These are phyloP conservation scores for Epinephelus coioides DNA, from an alignment of 2,797 vertebrate species.

Conservation along the genomic window DNA sequence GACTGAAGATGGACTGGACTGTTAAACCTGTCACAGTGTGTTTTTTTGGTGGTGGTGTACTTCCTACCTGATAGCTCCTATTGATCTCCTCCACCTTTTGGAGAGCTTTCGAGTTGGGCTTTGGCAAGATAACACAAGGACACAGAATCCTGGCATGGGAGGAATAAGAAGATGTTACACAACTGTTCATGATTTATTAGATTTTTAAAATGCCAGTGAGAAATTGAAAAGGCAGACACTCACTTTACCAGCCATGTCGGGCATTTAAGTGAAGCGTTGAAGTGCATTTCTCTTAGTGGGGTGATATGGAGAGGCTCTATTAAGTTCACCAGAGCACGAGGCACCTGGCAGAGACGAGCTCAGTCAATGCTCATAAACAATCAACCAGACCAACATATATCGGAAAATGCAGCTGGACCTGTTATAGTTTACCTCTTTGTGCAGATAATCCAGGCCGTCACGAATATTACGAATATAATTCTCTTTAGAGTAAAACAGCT, in stretches of 20 bases:
- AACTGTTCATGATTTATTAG: slow-evolving; percentile 16
- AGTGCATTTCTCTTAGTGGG: slow-evolving; percentile 86
- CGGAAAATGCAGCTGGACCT: not conserved
- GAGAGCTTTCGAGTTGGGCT: slow-evolving; percentile 84
- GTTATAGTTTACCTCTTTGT: slow-evolving; percentile 83
- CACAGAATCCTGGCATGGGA: slow-evolving; percentile 85
- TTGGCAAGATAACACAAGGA: slow-evolving; percentile 86
- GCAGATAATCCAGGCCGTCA: slow-evolving; percentile 90
- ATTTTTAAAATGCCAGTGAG: not conserved
- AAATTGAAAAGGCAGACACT: slow-evolving; percentile 33
- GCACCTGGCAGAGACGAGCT: slow-evolving; percentile 84
- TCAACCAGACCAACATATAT: not conserved
- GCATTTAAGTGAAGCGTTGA: slow-evolving; percentile 81
- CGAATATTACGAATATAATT: slow-evolving; percentile 85
- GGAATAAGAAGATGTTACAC: slow-evolving; percentile 13
- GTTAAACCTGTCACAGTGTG: not conserved
- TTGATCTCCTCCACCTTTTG: slow-evolving; percentile 77
- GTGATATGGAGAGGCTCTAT: slow-evolving; percentile 85
- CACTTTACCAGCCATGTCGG: slow-evolving; percentile 86
- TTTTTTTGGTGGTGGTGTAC: not conserved
- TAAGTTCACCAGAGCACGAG: slow-evolving; percentile 91
- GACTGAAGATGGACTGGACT: not conserved
- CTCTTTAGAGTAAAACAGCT: slow-evolving; percentile 84
- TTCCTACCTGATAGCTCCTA: slow-evolving; percentile 88
- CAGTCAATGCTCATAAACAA: slow-evolving; percentile 2